Conservation (phyloP, 2,888 invertebrate genomes). For the Xestia sexstrigata region DNA sequence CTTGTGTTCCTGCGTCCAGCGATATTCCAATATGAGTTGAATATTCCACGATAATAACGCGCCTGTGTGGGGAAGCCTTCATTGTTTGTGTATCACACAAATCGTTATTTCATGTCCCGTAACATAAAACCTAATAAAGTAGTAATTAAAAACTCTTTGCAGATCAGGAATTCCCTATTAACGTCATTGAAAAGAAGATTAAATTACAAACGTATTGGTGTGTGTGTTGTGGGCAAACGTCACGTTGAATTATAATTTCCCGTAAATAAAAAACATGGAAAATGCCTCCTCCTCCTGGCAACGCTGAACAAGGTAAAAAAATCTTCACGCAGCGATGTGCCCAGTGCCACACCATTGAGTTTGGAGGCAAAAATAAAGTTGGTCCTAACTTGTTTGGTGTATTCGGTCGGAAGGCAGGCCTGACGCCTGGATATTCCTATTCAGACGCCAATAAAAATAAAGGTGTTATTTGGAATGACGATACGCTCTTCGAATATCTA, state of each 20-base stretch:
- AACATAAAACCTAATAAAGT: neutral
- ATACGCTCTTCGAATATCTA: slow-evolving; percentile 98
- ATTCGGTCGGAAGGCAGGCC: slow-evolving; percentile 36
- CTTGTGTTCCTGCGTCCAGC: no score
- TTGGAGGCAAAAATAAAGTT: slow-evolving; percentile 55
- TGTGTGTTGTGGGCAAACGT: neutral
- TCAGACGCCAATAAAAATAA: slow-evolving; percentile 53
- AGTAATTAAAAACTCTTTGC: slow-evolving; percentile 33
- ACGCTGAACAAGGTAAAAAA: slow-evolving; percentile 99
- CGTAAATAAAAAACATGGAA: slow-evolving; percentile 53
- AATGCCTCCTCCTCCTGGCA: slow-evolving; percentile 95
- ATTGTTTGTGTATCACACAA: no score
- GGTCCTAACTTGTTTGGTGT: slow-evolving; percentile 54
- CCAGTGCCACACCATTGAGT: slow-evolving; percentile 97
- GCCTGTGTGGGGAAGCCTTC: no score
- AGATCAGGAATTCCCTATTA: neutral
- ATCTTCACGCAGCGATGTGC: slow-evolving; percentile 98
- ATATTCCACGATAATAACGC: no score
- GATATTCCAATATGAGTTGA: no score
- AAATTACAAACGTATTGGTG: neutral
- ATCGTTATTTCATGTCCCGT: neutral
- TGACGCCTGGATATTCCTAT: slow-evolving; percentile 17
- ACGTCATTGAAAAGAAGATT: slow-evolving; percentile 39
- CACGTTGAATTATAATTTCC: slow-evolving; percentile 29
- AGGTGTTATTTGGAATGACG: slow-evolving; percentile 98